phyloP scores from a whole-genome alignment of 2,113 vertebrate genomes.

The Megaceryle maxima region DNA sequence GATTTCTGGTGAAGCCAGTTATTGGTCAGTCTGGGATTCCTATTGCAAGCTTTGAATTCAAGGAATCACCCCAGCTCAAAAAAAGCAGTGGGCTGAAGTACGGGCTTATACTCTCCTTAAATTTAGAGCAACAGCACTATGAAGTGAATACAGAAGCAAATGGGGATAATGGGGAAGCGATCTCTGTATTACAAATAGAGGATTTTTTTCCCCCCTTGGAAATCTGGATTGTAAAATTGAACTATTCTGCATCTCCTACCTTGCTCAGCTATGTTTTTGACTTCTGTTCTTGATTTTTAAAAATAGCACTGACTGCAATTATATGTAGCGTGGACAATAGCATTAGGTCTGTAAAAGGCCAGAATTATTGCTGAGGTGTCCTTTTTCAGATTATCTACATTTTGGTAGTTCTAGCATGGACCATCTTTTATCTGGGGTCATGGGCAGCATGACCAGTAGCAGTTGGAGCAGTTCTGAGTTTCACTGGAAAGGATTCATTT shows the following conservation, averaged over 20 bases:
- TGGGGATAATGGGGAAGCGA: not conserved
- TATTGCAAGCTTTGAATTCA: not conserved
- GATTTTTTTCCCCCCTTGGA: not conserved
- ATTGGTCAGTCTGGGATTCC: not conserved
- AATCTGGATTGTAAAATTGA: not conserved
- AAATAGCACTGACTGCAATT: not conserved
- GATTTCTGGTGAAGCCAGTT: not conserved
- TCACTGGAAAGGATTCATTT: not conserved
- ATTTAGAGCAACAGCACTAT: not conserved
- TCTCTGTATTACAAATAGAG: not conserved
- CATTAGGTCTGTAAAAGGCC: not conserved
- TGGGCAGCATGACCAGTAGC: not conserved
- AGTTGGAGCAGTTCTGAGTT: not conserved
- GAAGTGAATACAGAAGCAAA: not conserved
- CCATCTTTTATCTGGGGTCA: not conserved
- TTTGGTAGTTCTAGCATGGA: not conserved
- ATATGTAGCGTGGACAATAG: not conserved
- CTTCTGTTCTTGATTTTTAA: not conserved
- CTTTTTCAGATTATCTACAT: not conserved
- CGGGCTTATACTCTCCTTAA: not conserved
- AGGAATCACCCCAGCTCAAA: not conserved
- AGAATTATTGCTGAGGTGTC: not conserved
- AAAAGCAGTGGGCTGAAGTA: not conserved
- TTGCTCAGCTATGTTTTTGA: not conserved
- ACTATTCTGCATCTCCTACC: not conserved